A percentile compares a stretch with the other conserved stretches of the same genome.
These are phyloP conservation scores for Nomia melanderi DNA, from an alignment of 1,140 invertebrate species.

Conservation along the genomic window DNA sequence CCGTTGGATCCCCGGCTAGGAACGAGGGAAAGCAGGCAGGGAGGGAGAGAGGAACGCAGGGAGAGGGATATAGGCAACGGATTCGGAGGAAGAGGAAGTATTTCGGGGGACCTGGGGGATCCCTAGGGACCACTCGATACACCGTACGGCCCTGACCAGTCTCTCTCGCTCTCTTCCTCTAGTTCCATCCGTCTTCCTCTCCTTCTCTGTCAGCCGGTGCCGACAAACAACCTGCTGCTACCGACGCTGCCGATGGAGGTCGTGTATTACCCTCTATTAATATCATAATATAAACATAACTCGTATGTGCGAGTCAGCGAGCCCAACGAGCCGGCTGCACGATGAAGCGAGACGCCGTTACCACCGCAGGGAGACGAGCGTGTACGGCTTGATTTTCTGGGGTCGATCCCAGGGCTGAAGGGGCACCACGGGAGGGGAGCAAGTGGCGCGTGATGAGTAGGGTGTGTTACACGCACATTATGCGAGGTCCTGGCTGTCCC, in stretches of 20 bases:
- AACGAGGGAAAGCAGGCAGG: background rate
- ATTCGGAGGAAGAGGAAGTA: background rate
- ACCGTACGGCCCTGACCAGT: constrained; percentile 48
- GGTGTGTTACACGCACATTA: constrained; percentile 75
- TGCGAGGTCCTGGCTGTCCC: constrained; percentile 66
- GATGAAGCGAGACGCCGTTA: constrained; percentile 48
- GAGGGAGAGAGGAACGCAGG: background rate
- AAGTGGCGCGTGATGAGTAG: constrained; percentile 77
- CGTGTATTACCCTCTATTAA: constrained; percentile 77
- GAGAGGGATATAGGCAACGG: background rate
- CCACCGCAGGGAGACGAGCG: constrained; percentile 51
- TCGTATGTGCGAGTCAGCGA: constrained; percentile 61
- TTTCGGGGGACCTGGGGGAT: background rate
- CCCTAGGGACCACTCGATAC: background rate
- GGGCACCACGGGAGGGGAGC: constrained; percentile 62
- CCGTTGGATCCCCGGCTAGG: background rate
- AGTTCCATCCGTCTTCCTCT: background rate
- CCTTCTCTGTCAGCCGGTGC: constrained; percentile 19
- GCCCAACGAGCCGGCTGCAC: constrained; percentile 46
- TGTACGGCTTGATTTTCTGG: constrained; percentile 56
- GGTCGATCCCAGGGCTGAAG: constrained; percentile 53
- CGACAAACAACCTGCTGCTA: constrained; percentile 72
- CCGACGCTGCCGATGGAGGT: constrained; percentile 53
- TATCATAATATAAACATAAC: constrained; percentile 81
- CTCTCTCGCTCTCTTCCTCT: no score